Conservation (phyloP, 2,888 invertebrate species). For the Fabriciana adippe region DNA sequence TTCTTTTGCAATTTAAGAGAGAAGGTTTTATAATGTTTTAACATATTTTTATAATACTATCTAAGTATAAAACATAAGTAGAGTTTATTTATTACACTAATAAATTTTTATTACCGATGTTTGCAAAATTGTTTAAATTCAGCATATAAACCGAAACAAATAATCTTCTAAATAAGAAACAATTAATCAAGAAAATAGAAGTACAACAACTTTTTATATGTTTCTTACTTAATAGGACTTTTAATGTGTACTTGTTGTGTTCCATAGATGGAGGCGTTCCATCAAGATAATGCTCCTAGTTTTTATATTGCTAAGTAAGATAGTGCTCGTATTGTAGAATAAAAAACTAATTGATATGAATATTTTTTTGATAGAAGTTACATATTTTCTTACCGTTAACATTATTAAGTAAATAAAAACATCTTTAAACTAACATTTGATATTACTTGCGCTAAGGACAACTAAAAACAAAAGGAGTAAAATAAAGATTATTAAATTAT, state of each 20-base stretch:
- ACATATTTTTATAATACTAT: too few species aligned
- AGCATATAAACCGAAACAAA: background rate
- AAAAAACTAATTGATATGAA: conserved; percentile 7
- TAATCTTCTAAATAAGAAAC: background rate
- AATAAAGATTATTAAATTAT: too few species aligned
- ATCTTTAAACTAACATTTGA: background rate
- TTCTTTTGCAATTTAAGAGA: too few species aligned
- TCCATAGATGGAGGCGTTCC: conserved; percentile 35
- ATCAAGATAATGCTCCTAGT: conserved; percentile 38
- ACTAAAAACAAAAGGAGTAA: too few species aligned
- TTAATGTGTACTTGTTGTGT: conserved; percentile 31
- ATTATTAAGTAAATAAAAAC: too few species aligned
- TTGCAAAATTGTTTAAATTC: too few species aligned
- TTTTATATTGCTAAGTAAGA: conserved; percentile 32
- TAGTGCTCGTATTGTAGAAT: background rate
- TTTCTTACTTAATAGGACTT: conserved; percentile 27
- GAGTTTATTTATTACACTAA: too few species aligned
- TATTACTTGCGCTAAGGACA: background rate
- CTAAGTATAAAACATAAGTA: too few species aligned
- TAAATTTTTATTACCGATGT: too few species aligned
- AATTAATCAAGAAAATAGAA: background rate
- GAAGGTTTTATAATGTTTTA: too few species aligned
- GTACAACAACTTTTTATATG: conserved; percentile 19
- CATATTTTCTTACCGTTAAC: background rate
- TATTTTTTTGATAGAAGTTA: background rate